A percentile compares a stretch with the other conserved stretches of the same genome.
These are phyloP conservation scores for Porites lobata DNA, from an alignment of 92 coral and sea anemone genomes.

Conservation along the genomic window DNA sequence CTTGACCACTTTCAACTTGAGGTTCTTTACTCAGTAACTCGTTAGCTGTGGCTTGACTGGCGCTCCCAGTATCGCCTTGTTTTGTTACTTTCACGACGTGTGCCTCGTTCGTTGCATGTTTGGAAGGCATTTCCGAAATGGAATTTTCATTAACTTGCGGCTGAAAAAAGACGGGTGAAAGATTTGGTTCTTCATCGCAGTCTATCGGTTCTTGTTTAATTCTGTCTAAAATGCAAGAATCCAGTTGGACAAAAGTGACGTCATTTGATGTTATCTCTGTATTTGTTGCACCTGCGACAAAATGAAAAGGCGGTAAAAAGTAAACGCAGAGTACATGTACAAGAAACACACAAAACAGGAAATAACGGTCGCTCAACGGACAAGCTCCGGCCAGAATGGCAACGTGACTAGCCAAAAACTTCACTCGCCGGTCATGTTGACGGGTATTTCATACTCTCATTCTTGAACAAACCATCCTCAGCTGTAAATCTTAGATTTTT, in stretches of 20 bases:
- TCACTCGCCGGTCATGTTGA: too few species aligned
- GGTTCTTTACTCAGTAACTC: neutral
- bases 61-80: neutral
- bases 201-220: slow-evolving; percentile 43
- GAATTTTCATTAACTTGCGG: slow-evolving; percentile 1
- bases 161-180: neutral
- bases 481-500: too few species aligned
- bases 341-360: too few species aligned
- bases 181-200: neutral
- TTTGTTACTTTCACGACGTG: neutral
- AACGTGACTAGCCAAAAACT: too few species aligned
- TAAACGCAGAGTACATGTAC: too few species aligned
- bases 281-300: slow-evolving; percentile 4
- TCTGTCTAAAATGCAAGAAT: slow-evolving; percentile 12
- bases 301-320: too few species aligned
- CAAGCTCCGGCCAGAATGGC: too few species aligned
- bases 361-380: too few species aligned
- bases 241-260: slow-evolving; percentile 27
- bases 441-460: too few species aligned
- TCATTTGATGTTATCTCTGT: neutral
- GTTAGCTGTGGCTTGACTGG: neutral
- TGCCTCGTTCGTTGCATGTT: neutral
- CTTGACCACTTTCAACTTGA: neutral
- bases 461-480: too few species aligned
- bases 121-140: neutral